phyloP scores from a whole-genome alignment of 1,140 invertebrate genomes.

The Ctenoplectra terminalis region DNA sequence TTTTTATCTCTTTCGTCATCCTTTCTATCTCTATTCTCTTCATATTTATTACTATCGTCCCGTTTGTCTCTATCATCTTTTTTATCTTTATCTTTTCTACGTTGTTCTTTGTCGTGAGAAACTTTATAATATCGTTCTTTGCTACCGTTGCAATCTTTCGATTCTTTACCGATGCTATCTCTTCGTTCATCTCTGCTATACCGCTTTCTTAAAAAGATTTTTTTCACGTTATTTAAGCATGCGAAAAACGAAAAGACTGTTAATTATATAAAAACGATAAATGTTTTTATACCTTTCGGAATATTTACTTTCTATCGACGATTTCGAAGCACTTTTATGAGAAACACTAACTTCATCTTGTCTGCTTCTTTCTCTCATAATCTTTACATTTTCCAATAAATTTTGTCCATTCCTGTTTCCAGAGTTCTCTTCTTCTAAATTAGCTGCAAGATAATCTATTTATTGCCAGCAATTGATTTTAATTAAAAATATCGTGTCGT shows the following conservation, averaged over 20 bases:
- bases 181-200: conserved; percentile 61
- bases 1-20: conserved; percentile 61
- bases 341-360: conserved; percentile 29
- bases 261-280: conserved; percentile 15
- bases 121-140: conserved; percentile 63
- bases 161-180: conserved; percentile 50
- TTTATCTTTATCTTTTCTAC: conserved; percentile 66
- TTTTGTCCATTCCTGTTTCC: conserved; percentile 40
- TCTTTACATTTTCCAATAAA: conserved; percentile 48
- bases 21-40: conserved; percentile 54
- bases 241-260: neutral
- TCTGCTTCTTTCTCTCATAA: conserved; percentile 41
- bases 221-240: neutral
- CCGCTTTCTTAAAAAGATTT: conserved; percentile 46
- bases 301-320: conserved; percentile 52
- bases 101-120: conserved; percentile 65
- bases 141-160: conserved; percentile 56
- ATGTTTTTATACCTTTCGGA: conserved; percentile 51
- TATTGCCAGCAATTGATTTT: conserved; percentile 14
- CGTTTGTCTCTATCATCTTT: conserved; percentile 67
- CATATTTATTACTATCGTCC: conserved; percentile 61
- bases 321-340: conserved; percentile 39
- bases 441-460: conserved; percentile 50
- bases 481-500: neutral
- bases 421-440: conserved; percentile 59